A percentile compares a stretch with the other conserved stretches of the same genome.
Conservation (phyloP, 2,113 vertebrate genomes). For the Onychostruthus taczanowskii region DNA sequence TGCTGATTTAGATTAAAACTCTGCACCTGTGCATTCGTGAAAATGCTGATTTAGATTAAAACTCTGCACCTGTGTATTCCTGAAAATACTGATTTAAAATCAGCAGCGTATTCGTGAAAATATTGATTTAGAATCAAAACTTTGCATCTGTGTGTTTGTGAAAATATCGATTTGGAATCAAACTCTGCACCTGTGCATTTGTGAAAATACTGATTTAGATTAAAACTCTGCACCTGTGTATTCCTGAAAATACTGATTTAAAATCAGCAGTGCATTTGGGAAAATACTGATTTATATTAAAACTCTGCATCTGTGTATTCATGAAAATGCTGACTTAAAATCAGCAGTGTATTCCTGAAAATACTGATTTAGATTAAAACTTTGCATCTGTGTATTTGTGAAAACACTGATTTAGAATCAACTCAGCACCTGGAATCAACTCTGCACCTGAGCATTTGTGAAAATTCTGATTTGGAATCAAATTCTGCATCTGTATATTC, state of each 20-base stretch:
- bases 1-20: neutral
- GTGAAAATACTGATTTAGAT: neutral
- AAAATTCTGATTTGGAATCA: neutral
- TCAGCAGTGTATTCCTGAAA: fast-evolving
- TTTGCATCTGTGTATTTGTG: neutral
- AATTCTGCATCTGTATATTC: fast-evolving
- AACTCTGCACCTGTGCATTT: fast-evolving
- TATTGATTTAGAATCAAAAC: neutral
- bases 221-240: neutral
- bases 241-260: fast-evolving
- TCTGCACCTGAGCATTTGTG: fast-evolving
- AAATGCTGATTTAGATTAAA: neutral
- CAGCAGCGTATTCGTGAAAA: fast-evolving
- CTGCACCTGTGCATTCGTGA: fast-evolving
- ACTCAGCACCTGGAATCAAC: too few species aligned
- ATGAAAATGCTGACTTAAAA: fast-evolving
- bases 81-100: neutral
- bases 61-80: too few species aligned
- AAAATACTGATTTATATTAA: too few species aligned
- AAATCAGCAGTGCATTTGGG: too few species aligned
- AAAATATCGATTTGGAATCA: neutral
- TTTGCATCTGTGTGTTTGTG: fast-evolving
- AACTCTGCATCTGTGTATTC: fast-evolving
- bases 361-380: fast-evolving
- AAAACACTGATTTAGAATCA: neutral